Evolutionary conservation across 2,888 invertebrate genomes (phyloP).

Genomic region (Drosophila neotestacea): DNA sequence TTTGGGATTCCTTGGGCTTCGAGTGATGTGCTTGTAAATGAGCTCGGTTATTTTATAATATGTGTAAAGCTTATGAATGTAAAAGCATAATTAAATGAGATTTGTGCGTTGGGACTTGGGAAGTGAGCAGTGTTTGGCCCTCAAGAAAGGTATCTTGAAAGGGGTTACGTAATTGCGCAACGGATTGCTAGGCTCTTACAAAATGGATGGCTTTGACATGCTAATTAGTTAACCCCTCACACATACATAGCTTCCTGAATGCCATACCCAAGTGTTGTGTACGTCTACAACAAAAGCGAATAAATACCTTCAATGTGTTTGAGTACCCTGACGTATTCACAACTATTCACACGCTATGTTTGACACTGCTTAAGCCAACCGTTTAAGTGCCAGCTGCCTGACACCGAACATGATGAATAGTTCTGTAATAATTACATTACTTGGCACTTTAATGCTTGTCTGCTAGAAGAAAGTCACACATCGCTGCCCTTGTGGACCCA

Average conservation of each 20-base stretch:
- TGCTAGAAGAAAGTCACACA: constrained; percentile 71
- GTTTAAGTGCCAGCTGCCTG: constrained; percentile 58
- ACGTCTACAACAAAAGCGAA: constrained; percentile 35
- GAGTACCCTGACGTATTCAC: constrained; percentile 7
- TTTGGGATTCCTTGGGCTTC: constrained; percentile 12
- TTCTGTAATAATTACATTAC: constrained; percentile 78
- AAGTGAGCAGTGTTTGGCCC: not conserved
- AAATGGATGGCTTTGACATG: constrained; percentile 79
- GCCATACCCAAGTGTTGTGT: constrained; percentile 14
- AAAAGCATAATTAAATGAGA: constrained; percentile 69
- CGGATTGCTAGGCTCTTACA: constrained; percentile 42
- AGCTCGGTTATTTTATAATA: constrained; percentile 55
- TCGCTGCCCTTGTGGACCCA: constrained; percentile 55
- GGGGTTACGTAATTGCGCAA: constrained; percentile 32
- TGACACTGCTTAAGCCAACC: constrained; percentile 51
- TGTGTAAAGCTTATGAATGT: constrained; percentile 62
- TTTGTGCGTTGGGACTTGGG: constrained; percentile 58
- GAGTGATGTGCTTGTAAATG: constrained; percentile 38
- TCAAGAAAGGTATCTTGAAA: constrained; percentile 1
- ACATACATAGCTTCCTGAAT: constrained; percentile 40
- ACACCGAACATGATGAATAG: constrained; percentile 78
- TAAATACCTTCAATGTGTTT: constrained; percentile 35
- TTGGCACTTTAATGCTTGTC: constrained; percentile 68
- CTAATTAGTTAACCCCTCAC: constrained; percentile 73
- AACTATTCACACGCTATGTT: constrained; percentile 49